Evolutionary conservation across 1,140 invertebrate species (phyloP).

Genomic region (Drosophila dunni): DNA sequence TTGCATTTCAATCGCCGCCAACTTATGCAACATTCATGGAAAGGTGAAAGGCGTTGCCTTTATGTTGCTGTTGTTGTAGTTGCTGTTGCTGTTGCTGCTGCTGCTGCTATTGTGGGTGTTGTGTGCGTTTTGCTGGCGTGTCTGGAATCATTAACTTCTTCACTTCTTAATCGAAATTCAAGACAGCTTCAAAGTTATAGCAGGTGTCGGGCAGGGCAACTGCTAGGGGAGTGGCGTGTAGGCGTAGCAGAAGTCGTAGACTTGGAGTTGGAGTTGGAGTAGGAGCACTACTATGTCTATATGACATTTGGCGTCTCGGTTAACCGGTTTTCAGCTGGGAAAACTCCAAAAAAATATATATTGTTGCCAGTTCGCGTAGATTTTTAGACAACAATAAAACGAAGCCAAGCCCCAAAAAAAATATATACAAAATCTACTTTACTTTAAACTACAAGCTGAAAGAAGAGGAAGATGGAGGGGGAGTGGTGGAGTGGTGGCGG

Average conservation of each 20-base stretch:
- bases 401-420: constrained; percentile 27
- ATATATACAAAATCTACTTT: constrained; percentile 1
- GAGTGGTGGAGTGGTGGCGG: not conserved
- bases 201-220: not conserved
- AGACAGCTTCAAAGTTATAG: constrained; percentile 3
- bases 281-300: constrained; percentile 20
- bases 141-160: constrained; percentile 51
- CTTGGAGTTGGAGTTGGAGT: constrained; percentile 26
- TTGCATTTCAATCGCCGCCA: constrained; percentile 49
- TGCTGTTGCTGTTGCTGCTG: constrained; percentile 9
- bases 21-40: constrained; percentile 53
- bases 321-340: constrained; percentile 36
- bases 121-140: constrained; percentile 56
- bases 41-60: constrained; percentile 49
- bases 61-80: constrained; percentile 5
- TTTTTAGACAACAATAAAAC: not conserved
- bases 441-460: not conserved
- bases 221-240: not conserved
- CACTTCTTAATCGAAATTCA: constrained; percentile 58
- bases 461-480: not conserved
- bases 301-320: constrained; percentile 47
- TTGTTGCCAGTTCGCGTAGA: too few relatives aligned
- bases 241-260: not conserved
- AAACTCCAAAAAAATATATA: too few relatives aligned
- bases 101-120: constrained; percentile 14